These are phyloP conservation scores for Pandion haliaetus DNA, from an alignment of 2,113 vertebrate species.

Conservation along the genomic window DNA sequence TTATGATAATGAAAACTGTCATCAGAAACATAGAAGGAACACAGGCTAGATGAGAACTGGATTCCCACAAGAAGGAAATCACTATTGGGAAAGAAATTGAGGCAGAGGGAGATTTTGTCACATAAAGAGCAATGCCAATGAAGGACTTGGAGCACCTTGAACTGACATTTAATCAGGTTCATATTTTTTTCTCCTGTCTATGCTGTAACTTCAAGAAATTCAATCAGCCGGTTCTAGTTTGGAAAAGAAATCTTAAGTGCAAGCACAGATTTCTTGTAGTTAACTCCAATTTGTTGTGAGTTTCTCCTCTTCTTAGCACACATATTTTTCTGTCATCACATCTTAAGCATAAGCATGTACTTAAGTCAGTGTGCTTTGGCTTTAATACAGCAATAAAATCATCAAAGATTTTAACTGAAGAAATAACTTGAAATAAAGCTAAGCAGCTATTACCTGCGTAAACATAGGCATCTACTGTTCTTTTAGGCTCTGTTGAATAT, in stretches of 20 bases:
- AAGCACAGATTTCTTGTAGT: not conserved
- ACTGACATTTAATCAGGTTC: not conserved
- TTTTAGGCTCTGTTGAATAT: not conserved
- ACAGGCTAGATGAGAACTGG: not conserved
- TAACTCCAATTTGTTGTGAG: not conserved
- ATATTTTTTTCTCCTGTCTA: not conserved
- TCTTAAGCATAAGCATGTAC: not conserved
- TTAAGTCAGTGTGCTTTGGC: not conserved
- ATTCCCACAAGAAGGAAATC: not conserved
- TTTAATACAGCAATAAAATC: not conserved
- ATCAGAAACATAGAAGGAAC: not conserved
- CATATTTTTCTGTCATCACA: not conserved
- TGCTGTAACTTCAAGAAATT: not conserved
- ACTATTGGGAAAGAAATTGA: not conserved
- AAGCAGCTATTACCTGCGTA: not conserved
- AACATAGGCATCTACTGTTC: not conserved
- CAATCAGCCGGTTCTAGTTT: not conserved
- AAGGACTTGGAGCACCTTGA: not conserved
- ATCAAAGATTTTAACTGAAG: not conserved
- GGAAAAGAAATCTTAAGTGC: not conserved
- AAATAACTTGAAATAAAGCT: not conserved
- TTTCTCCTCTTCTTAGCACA: not conserved
- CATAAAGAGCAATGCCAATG: not conserved
- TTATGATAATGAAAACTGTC: conserved; percentile 3
- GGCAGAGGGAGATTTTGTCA: not conserved